These are phyloP conservation scores for Musca vetustissima DNA, from an alignment of 1,140 invertebrate genomes.

Conservation along the genomic window DNA sequence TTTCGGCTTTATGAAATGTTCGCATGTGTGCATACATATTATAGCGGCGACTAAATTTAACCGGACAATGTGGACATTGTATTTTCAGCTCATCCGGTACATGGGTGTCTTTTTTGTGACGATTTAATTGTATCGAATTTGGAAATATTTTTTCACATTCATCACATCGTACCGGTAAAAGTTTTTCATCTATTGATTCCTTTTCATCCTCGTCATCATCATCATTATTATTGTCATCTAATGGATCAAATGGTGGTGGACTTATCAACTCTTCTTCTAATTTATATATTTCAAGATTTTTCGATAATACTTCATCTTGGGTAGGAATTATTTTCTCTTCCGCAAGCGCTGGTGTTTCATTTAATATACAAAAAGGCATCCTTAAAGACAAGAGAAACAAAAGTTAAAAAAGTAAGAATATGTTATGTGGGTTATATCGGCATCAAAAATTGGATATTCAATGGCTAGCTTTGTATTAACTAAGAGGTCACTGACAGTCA, in stretches of 20 bases:
- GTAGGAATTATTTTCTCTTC: no score
- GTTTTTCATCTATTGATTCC: background rate
- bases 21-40: conserved; percentile 16
- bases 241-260: background rate
- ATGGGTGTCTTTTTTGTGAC: background rate
- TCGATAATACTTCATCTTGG: no score
- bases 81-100: conserved; percentile 11
- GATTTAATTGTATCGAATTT: conserved; percentile 3
- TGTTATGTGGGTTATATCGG: no score
- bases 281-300: no score
- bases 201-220: background rate
- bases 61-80: conserved; percentile 12
- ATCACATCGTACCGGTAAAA: background rate
- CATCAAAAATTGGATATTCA: no score
- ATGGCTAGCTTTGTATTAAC: no score
- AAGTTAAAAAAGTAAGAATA: no score
- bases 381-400: no score
- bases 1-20: background rate
- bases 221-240: background rate
- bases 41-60: conserved; percentile 5
- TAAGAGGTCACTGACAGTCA: no score
- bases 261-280: background rate
- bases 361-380: no score
- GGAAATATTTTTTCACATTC: conserved; percentile 9
- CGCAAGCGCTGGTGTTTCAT: no score